Evolutionary conservation across 2,888 invertebrate species (phyloP), one percentile per base, ranked within the genome.

Genomic region (Drosophila testacea): DNA sequence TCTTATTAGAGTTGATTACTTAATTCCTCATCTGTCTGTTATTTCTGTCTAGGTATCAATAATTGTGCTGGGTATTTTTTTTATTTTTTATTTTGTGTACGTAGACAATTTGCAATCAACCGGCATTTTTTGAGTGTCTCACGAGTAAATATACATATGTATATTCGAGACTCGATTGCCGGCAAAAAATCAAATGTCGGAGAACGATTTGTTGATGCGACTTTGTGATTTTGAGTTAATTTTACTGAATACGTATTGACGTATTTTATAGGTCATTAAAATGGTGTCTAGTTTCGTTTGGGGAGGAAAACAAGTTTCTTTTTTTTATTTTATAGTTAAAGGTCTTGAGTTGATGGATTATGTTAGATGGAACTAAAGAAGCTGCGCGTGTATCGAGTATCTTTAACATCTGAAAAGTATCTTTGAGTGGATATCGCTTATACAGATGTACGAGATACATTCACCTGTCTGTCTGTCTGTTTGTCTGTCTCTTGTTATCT

Each of bases 181-280:
- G 51, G 60, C 36, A 16, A 60, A 57, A 72, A 50, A 51, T 73
- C 65, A 42, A 48, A 61, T 68, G 51, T 61, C 50, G 54, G 42
- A 16, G 38, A 36, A 44, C 5, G 7, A n/a, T 72, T 61, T 30
- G 41, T 44, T 44, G 56, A 62, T 36, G 51, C n/a, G 46, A 56
- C 39, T 70, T 54, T 54, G 4, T 11, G 16, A n/a, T 34, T 60
- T 52, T 51, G 28, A 22, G 38, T 63, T 42, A 28, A 55, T 38
- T 64, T 46, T 38, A 42, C 28, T 38, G 32, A 46, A 46, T 42
- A 54, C 54, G 59, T 47, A 60, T 52, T 70, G 63, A 71, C 56
- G 42, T 62, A 13, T 50, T 76, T 76, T 54, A 76, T 76, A 62
- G 75, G 76, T 76, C 76, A 68, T 76, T 62, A 67, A 76, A 71